These are phyloP conservation scores for Agonopterix subpropinquella DNA, from an alignment of 2,888 invertebrate species.

Conservation along the genomic window DNA sequence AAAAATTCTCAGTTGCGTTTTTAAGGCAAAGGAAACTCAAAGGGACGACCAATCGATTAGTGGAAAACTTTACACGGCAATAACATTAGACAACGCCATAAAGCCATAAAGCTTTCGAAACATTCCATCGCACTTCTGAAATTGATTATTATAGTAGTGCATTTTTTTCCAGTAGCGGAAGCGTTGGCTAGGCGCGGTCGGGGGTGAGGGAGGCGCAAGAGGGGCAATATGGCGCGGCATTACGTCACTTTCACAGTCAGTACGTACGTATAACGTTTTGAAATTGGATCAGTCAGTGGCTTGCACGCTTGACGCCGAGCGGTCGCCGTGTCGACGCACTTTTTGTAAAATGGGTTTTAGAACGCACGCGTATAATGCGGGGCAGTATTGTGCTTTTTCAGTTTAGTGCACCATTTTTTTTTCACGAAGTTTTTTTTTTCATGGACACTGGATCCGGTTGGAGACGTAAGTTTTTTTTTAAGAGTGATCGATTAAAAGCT, in stretches of 20 bases:
- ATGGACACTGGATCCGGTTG: slow-evolving; percentile 24
- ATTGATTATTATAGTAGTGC: slow-evolving; percentile 60
- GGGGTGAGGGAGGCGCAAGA: slow-evolving; percentile 32
- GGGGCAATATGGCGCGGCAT: slow-evolving; percentile 61
- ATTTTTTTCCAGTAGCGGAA: slow-evolving; percentile 42
- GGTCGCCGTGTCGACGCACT: slow-evolving; percentile 20
- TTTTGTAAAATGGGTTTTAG: slow-evolving; percentile 25
- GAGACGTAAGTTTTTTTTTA: slow-evolving; percentile 45
- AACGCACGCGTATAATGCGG: slow-evolving; percentile 33
- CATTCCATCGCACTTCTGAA: slow-evolving; percentile 52
- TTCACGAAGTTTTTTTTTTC: slow-evolving; percentile 20
- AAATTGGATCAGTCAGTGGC: slow-evolving; percentile 52
- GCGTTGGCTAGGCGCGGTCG: slow-evolving; percentile 26
- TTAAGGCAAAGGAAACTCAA: neutral
- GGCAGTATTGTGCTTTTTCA: slow-evolving; percentile 32
- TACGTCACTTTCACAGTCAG: slow-evolving; percentile 67
- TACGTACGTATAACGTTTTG: slow-evolving; percentile 52
- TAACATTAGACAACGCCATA: slow-evolving; percentile 29
- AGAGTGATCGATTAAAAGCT: slow-evolving; percentile 40
- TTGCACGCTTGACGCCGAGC: slow-evolving; percentile 39
- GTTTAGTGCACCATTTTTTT: slow-evolving; percentile 27
- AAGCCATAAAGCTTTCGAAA: slow-evolving; percentile 25
- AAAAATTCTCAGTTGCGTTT: neutral
- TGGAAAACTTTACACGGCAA: slow-evolving; percentile 15
- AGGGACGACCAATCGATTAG: slow-evolving; percentile 7